phyloP scores from a whole-genome alignment of 1,140 invertebrate genomes.

The Lithobius niger region DNA sequence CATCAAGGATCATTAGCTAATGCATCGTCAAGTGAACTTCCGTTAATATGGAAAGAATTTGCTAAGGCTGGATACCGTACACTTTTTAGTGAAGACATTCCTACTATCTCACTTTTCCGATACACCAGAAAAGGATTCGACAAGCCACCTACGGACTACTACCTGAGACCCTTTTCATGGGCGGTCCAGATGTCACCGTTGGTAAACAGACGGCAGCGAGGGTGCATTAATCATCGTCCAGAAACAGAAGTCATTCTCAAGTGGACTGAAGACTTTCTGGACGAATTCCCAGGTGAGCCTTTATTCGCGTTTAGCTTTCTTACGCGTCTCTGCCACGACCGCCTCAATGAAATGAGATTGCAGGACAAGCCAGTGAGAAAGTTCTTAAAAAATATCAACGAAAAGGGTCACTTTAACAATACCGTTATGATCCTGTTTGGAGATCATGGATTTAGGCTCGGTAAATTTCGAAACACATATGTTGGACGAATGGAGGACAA shows the following conservation, averaged over 20 bases:
- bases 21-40: too few species aligned
- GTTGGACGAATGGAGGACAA: constrained; percentile 77
- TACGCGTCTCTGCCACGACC: neutral
- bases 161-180: constrained; percentile 28
- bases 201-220: neutral
- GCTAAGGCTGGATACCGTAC: constrained; percentile 33
- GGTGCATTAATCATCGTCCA: neutral
- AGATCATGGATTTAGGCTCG: constrained; percentile 86
- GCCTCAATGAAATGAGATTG: neutral
- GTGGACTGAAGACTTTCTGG: constrained; percentile 14
- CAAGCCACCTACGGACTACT: constrained; percentile 34
- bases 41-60: constrained; percentile 39
- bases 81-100: constrained; percentile 35
- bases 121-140: constrained; percentile 34
- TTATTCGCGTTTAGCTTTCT: neutral
- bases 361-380: constrained; percentile 2
- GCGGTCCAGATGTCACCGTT: constrained; percentile 9
- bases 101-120: constrained; percentile 36
- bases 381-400: constrained; percentile 10
- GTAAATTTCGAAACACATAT: constrained; percentile 58
- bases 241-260: neutral
- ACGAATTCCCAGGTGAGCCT: constrained; percentile 15
- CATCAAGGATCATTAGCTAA: too few species aligned
- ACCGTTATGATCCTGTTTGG: constrained; percentile 66
- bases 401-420: constrained; percentile 28